Conservation (phyloP, 1,140 invertebrate species). For the Diorhabda elongata region DNA sequence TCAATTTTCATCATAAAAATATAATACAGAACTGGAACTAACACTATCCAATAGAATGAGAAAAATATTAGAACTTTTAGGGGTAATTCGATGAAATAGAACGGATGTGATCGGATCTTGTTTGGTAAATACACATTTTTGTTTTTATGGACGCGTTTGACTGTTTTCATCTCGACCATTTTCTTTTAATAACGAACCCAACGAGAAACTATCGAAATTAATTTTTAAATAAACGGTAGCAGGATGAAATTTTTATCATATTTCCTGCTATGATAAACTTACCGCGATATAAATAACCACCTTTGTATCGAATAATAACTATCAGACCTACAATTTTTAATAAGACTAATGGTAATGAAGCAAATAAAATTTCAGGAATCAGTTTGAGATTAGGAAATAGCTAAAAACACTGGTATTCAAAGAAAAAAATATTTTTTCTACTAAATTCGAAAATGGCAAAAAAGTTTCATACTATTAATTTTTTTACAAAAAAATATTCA, state of each 20-base stretch:
- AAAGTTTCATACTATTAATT: too few relatives aligned
- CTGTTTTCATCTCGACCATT: conserved; percentile 4
- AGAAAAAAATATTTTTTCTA: too few relatives aligned
- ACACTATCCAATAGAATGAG: conserved; percentile 46
- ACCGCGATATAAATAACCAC: not conserved
- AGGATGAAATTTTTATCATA: conserved; percentile 6
- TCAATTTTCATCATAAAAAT: conserved; percentile 10
- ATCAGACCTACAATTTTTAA: too few relatives aligned
- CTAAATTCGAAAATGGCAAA: too few relatives aligned
- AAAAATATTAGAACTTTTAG: conserved; percentile 38
- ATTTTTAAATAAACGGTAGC: not conserved
- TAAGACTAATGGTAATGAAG: too few relatives aligned
- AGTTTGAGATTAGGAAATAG: too few relatives aligned
- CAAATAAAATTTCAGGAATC: too few relatives aligned
- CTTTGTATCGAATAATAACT: too few relatives aligned
- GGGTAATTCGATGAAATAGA: conserved; percentile 33
- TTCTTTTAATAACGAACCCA: not conserved
- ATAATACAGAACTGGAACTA: conserved; percentile 41
- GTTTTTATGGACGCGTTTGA: conserved; percentile 3
- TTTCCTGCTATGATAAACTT: not conserved
- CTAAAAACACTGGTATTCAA: too few relatives aligned
- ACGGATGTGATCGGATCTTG: conserved; percentile 30
- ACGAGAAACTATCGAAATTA: too few relatives aligned
- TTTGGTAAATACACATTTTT: conserved; percentile 23
- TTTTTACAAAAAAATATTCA: too few relatives aligned